Percentiles rank a stretch among this genome's conserved stretches.
These are phyloP conservation scores for Diplogasteroides magnus DNA, from an alignment of 1,140 invertebrate species.

Conservation along the genomic window DNA sequence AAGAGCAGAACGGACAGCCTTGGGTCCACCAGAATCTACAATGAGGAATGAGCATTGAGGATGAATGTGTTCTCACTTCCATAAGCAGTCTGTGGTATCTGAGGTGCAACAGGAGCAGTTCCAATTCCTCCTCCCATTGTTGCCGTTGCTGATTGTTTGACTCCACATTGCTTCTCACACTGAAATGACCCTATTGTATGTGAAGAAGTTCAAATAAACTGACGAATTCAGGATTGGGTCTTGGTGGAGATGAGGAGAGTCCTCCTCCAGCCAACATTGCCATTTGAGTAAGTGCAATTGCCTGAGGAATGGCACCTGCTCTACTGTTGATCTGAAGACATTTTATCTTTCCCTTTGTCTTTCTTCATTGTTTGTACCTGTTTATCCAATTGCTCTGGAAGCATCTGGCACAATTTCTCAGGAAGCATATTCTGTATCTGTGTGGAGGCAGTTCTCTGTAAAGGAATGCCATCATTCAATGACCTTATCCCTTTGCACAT, in stretches of 20 bases:
- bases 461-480: background rate
- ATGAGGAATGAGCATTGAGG: too few species aligned
- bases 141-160: background rate
- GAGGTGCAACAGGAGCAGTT: slow-evolving; percentile 10
- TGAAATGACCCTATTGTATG: too few species aligned
- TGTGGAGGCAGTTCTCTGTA: background rate
- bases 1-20: too few species aligned
- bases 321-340: slow-evolving; percentile 41
- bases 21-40: too few species aligned
- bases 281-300: slow-evolving; percentile 45
- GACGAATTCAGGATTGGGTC: background rate
- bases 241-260: background rate
- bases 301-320: slow-evolving; percentile 41
- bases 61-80: too few species aligned
- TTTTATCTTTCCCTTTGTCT: background rate
- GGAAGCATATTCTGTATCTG: slow-evolving; percentile 45
- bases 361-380: background rate
- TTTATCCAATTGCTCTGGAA: slow-evolving; percentile 24
- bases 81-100: slow-evolving; percentile 12
- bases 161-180: background rate
- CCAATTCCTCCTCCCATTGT: background rate
- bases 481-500: background rate
- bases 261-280: slow-evolving; percentile 29
- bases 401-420: slow-evolving; percentile 38
- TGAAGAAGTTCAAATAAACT: too few species aligned